Evolutionary conservation across 2,797 vertebrate species (phyloP).

Genomic region (Anas flavirostris): DNA sequence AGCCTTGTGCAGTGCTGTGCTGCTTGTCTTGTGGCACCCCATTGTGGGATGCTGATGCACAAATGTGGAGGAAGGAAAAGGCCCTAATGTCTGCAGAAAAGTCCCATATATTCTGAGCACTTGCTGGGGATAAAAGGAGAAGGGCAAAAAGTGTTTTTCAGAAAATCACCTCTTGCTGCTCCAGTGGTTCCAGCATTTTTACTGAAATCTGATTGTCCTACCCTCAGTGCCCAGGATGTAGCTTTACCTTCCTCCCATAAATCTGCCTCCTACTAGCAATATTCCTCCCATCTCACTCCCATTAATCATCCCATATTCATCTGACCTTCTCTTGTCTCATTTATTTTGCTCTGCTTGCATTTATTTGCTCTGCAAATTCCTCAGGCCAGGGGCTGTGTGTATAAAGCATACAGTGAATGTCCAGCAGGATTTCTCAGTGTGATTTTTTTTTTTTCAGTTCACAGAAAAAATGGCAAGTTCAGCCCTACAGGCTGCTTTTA

Average conservation of each 20-base stretch:
- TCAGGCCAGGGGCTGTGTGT: not conserved
- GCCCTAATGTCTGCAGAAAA: fast-evolving
- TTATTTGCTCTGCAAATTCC: not conserved
- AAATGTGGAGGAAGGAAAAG: not conserved
- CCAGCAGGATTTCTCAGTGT: not conserved
- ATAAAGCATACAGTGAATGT: not conserved
- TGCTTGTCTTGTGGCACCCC: not conserved
- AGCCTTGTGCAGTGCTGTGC: not conserved
- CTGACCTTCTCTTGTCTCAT: not conserved
- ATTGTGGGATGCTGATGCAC: not conserved
- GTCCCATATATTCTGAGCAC: not conserved
- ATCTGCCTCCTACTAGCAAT: not conserved
- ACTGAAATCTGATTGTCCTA: not conserved
- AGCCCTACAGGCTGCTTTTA: not conserved
- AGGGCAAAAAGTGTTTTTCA: not conserved
- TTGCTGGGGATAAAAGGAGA: not conserved
- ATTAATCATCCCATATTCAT: not conserved
- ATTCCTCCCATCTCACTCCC: not conserved
- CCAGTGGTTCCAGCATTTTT: not conserved
- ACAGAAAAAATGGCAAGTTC: not conserved
- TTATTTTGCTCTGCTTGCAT: not conserved
- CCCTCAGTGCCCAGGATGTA: not conserved
- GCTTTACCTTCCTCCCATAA: not conserved
- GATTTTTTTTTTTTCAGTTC: not conserved
- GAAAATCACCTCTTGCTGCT: not conserved